Base-by-base conservation (phyloP, 1,140 invertebrate genomes). In the Caenorhabditis elegans region DNA sequence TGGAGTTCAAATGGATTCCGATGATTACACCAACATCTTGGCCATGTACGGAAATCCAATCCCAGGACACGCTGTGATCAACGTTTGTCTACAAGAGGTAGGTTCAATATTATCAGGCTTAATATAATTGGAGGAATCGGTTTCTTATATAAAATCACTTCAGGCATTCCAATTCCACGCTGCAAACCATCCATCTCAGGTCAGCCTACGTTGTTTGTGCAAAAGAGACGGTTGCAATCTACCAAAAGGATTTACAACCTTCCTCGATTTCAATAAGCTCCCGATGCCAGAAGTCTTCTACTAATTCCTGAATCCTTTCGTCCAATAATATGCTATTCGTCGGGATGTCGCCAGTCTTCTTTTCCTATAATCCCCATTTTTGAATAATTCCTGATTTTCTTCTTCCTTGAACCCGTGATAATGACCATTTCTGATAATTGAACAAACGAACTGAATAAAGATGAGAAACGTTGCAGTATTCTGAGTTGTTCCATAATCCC, bases 91-190 rank as follows among this genome's bases (percentile, higher is more conserved):
- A 10, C 60, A 70, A 22, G 60, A 70, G 22, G 60, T 70, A 19
- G 39, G 60, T 70, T 22, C 4, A 17, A 31, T n/a, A n/a, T n/a
- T n/a, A n/a, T n/a, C n/a, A n/a, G n/a, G n/a, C n/a, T n/a, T n/a
- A n/a, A n/a, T n/a, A n/a, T n/a, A n/a, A 43, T 8, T 15, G 39
- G 15, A 43, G 39, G 39, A 8, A 15, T 8, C 5, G 39, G 15
- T 8, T 15, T 15, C 15, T 43, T 43, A 43, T 8, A 43, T 43
- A 15, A 43, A 43, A 43, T 43, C 39, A 8, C 22, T 70, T 22
- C 34, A 70, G 60, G 60, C 60, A 31, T 70, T 70, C 60, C 60
- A 70, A 70, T 70, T 70, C 60, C 60, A 70, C 60, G 34, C 60
- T 10, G 60, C 34, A 15, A 28, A 28, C 34, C 60, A 39, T 22